A percentile compares a stretch with the other conserved stretches of the same genome.
phyloP scores from a whole-genome alignment of 2,888 invertebrate genomes.

The Margaritifera margaritifera region DNA sequence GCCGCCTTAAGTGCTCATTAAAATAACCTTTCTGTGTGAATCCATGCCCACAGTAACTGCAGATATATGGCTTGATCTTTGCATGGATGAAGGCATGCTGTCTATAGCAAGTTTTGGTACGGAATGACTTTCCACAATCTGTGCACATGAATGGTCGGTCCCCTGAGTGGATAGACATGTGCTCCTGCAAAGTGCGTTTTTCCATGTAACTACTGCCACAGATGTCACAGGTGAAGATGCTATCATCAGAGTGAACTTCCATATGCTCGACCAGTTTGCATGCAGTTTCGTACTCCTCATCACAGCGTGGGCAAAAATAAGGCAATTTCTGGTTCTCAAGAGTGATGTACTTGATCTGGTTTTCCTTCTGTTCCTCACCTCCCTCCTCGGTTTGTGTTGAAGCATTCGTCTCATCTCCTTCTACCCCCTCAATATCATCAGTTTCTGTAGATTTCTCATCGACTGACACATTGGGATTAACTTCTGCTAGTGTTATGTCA shows the following conservation, averaged over 20 bases:
- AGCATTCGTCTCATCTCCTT: neutral
- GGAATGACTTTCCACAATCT: constrained; percentile 24
- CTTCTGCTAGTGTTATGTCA: constrained; percentile 1
- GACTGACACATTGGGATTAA: neutral
- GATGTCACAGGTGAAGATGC: constrained; percentile 22
- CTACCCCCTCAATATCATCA: neutral
- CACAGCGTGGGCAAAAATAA: constrained; percentile 5
- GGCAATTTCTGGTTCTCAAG: too few relatives aligned
- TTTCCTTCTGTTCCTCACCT: neutral
- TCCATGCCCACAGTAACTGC: constrained; percentile 36
- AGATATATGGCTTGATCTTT: constrained; percentile 31
- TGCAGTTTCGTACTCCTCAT: constrained; percentile 12
- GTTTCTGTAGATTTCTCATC: neutral
- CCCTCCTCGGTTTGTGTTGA: neutral
- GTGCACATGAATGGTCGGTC: constrained; percentile 19
- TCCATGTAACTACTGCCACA: constrained; percentile 27
- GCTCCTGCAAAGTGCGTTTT: constrained; percentile 28
- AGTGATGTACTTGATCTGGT: too few relatives aligned
- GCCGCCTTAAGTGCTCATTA: constrained; percentile 31
- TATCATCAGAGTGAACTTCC: constrained; percentile 17
- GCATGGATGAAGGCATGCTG: constrained; percentile 33
- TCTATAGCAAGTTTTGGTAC: constrained; percentile 29
- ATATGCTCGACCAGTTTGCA: constrained; percentile 31
- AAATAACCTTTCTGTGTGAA: constrained; percentile 39
- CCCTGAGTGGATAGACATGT: constrained; percentile 22